Conservation (phyloP, 2,888 invertebrate genomes). For the Ectropis crepuscularia region DNA sequence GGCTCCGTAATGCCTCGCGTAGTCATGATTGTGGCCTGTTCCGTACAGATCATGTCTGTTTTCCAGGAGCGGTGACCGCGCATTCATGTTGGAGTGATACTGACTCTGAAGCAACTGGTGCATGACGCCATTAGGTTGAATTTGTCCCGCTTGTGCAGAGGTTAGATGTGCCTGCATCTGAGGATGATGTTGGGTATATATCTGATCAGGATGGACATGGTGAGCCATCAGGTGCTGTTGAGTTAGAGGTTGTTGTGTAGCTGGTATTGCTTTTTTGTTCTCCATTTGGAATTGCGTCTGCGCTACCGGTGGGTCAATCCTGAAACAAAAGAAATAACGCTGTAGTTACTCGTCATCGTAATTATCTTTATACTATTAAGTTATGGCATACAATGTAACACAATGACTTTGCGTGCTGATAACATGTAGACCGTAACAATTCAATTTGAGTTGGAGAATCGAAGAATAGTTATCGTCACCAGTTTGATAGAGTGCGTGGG, state of each 20-base stretch:
- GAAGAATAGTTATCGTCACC: conserved; percentile 60
- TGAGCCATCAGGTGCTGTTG: conserved; percentile 79
- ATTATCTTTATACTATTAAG: conserved; percentile 26
- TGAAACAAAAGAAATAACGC: conserved; percentile 68
- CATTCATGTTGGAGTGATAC: conserved; percentile 78
- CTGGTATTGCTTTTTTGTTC: conserved; percentile 84
- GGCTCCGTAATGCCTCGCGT: conserved; percentile 82
- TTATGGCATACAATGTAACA: conserved; percentile 35
- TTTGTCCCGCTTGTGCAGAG: conserved; percentile 71
- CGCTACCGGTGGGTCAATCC: conserved; percentile 90
- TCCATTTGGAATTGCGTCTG: conserved; percentile 87
- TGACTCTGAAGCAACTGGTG: conserved; percentile 81
- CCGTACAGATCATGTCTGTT: conserved; percentile 85
- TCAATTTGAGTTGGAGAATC: conserved; percentile 65
- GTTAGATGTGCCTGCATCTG: conserved; percentile 71
- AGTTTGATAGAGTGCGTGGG: conserved; percentile 54
- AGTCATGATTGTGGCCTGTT: conserved; percentile 81
- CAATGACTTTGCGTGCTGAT: conserved; percentile 49
- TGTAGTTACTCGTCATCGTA: conserved; percentile 24
- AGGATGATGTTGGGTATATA: conserved; percentile 78
- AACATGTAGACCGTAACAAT: conserved; percentile 57
- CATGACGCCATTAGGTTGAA: conserved; percentile 83
- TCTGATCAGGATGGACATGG: conserved; percentile 79
- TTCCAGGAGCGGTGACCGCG: conserved; percentile 80
- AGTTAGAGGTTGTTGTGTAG: conserved; percentile 83